Evolutionary conservation across 1,140 invertebrate genomes (phyloP).

Genomic region (Scaptomyza graminum): DNA sequence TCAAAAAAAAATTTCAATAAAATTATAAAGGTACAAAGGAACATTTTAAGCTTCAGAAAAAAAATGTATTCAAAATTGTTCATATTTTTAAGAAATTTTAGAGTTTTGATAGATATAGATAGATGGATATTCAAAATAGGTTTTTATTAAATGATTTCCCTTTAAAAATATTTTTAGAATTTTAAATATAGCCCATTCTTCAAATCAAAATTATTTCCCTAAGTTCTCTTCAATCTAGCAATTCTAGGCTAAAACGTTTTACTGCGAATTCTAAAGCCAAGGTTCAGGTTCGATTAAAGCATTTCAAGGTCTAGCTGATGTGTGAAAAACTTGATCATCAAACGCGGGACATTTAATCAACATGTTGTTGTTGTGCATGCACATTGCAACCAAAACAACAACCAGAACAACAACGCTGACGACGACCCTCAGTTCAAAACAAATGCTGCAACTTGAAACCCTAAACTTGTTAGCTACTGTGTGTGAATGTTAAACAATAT

Average conservation of each 20-base stretch:
- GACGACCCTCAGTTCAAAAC: slow-evolving; percentile 58
- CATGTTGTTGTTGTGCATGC: not conserved
- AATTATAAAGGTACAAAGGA: no score
- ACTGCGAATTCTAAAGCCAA: not conserved
- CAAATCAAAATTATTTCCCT: not conserved
- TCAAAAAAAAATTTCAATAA: no score
- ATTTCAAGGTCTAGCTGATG: slow-evolving; percentile 38
- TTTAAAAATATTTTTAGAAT: no score
- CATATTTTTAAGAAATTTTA: no score
- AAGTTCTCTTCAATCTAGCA: not conserved
- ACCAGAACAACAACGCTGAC: slow-evolving; percentile 11
- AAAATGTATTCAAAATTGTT: no score
- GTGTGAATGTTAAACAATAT: slow-evolving; percentile 66
- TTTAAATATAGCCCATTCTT: no score
- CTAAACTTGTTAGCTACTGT: slow-evolving; percentile 73
- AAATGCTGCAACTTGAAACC: slow-evolving; percentile 39
- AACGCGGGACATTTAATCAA: slow-evolving; percentile 61
- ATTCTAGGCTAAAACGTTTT: not conserved
- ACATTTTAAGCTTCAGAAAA: no score
- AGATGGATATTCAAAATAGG: no score
- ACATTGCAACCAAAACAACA: not conserved
- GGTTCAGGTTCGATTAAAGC: slow-evolving; percentile 34
- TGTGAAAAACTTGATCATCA: slow-evolving; percentile 18
- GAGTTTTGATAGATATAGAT: no score
- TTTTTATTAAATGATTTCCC: no score